A percentile compares a stretch with the other conserved stretches of the same genome.
These are phyloP conservation scores for Osmerus eperlanus DNA, from an alignment of 2,113 vertebrate genomes.

Conservation along the genomic window DNA sequence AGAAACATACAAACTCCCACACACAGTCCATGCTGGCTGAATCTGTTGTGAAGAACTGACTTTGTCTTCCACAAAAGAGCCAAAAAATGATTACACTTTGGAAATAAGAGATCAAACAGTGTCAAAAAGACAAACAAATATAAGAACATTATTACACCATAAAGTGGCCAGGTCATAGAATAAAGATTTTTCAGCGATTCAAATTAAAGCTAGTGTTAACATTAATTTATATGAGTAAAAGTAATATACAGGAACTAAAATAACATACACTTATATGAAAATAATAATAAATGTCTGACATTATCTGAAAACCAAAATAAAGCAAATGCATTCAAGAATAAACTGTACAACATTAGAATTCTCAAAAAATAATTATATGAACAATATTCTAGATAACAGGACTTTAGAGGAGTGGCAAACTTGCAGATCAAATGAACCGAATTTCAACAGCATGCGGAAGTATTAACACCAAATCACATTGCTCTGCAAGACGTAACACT, in stretches of 20 bases:
- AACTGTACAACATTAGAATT: conserved; percentile 87
- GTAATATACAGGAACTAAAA: conserved; percentile 84
- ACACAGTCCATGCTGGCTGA: conserved; percentile 70
- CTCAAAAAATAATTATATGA: conserved; percentile 61
- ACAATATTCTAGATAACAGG: conserved; percentile 63
- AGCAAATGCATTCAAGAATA: conserved; percentile 81
- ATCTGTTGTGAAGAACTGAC: conserved; percentile 62
- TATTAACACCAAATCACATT: conserved; percentile 65
- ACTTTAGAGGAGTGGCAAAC: conserved; percentile 63
- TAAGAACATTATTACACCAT: conserved; percentile 69
- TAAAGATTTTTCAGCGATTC: conserved; percentile 63
- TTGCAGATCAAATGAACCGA: conserved; percentile 61
- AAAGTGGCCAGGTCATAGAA: conserved; percentile 76
- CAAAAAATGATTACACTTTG: conserved; percentile 70
- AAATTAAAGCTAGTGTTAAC: conserved; percentile 93
- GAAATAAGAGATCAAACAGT: conserved; percentile 66
- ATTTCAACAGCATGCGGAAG: conserved; percentile 62
- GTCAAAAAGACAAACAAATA: conserved; percentile 65
- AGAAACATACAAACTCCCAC: conserved; percentile 41
- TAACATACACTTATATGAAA: conserved; percentile 80
- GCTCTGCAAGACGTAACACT: conserved; percentile 63
- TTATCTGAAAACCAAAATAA: conserved; percentile 81
- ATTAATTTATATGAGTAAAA: conserved; percentile 84
- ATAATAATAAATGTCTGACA: conserved; percentile 86
- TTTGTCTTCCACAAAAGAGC: conserved; percentile 61